These are phyloP conservation scores for Agrochola macilenta DNA, from an alignment of 2,888 invertebrate species.

Conservation along the genomic window DNA sequence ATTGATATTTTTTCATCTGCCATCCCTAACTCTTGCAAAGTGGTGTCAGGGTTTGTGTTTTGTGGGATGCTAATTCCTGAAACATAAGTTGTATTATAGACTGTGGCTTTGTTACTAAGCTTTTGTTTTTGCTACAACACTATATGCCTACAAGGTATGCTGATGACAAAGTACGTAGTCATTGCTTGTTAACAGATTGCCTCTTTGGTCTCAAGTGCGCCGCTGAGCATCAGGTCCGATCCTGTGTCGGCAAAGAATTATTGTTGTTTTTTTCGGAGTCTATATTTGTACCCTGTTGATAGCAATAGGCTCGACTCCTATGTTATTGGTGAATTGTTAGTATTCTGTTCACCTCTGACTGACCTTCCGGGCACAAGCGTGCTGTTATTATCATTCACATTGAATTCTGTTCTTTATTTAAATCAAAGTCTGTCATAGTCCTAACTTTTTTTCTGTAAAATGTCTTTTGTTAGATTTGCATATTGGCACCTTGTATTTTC, in stretches of 20 bases:
- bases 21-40: conserved; percentile 40
- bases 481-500: not conserved
- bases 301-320: too few species aligned
- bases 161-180: not conserved
- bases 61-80: conserved; percentile 27
- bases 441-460: not conserved
- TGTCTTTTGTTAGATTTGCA: not conserved
- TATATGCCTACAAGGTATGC: not conserved
- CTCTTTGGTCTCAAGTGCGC: not conserved
- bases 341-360: not conserved
- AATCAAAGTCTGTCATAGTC: not conserved
- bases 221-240: too few species aligned
- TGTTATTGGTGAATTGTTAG: not conserved
- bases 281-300: too few species aligned
- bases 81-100: conserved; percentile 2
- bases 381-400: not conserved
- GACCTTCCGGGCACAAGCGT: not conserved
- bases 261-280: not conserved
- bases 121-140: not conserved
- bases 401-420: not conserved
- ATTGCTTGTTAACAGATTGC: too few species aligned
- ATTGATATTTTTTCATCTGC: conserved; percentile 9
- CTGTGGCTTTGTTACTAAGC: not conserved
- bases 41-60: conserved; percentile 4
- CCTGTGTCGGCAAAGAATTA: not conserved